phyloP scores from a whole-genome alignment of 2,888 invertebrate species.

The Xestia c-nigrum region DNA sequence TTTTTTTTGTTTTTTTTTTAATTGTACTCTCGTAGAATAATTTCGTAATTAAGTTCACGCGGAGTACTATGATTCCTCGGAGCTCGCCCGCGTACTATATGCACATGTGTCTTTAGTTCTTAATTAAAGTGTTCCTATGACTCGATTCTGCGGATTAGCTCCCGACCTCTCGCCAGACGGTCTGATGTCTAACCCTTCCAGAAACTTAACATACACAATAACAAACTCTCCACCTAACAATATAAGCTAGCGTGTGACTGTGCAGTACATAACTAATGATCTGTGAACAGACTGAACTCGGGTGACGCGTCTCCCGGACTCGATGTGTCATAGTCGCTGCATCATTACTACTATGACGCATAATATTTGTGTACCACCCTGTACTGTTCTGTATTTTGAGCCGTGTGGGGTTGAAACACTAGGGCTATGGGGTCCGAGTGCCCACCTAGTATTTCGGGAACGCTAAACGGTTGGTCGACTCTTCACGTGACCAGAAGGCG shows the following conservation, averaged over 20 bases:
- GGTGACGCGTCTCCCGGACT: conserved; percentile 27
- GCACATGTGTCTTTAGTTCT: not conserved
- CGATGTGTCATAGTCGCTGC: conserved; percentile 53
- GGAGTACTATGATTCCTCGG: too few species aligned
- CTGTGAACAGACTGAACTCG: conserved; percentile 22
- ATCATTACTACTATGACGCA: conserved; percentile 31
- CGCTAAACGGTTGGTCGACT: too few species aligned
- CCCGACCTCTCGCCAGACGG: not conserved
- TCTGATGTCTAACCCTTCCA: not conserved
- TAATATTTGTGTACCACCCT: conserved; percentile 8
- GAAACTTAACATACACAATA: not conserved
- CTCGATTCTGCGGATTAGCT: not conserved
- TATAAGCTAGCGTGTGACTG: not conserved
- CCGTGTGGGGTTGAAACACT: too few species aligned
- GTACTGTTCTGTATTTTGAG: not conserved
- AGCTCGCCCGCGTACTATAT: too few species aligned
- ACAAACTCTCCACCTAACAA: not conserved
- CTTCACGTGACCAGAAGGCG: too few species aligned
- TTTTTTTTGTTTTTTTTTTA: too few species aligned
- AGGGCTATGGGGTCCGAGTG: too few species aligned
- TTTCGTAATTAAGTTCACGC: too few species aligned
- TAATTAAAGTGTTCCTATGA: not conserved
- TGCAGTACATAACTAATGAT: conserved; percentile 31
- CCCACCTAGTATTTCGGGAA: too few species aligned
- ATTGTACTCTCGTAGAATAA: too few species aligned